Conservation (phyloP, 2,797 vertebrate species). For the Anguilla marmorata region DNA sequence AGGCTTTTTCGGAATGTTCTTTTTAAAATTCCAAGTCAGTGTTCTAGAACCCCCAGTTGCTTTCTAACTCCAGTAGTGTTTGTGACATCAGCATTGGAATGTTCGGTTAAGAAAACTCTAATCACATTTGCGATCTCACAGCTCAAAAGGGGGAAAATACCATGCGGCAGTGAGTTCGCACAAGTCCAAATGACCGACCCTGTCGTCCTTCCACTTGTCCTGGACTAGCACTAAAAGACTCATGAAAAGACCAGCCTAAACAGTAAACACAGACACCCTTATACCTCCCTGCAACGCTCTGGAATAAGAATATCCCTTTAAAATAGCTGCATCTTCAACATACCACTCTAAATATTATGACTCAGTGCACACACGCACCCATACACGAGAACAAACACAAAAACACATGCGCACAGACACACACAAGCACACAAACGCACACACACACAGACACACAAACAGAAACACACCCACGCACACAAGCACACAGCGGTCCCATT, state of each 20-base stretch:
- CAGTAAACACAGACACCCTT: neutral
- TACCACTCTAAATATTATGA: neutral
- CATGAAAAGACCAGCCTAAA: no score
- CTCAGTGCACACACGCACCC: neutral
- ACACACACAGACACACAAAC: neutral
- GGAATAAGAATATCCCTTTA: neutral
- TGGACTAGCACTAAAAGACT: neutral
- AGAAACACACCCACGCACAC: slow-evolving; percentile 20
- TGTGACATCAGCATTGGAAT: neutral
- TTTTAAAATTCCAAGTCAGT: no score
- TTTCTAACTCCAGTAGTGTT: neutral
- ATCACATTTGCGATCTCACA: neutral
- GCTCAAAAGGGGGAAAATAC: neutral
- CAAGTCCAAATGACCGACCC: neutral
- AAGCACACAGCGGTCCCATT: neutral
- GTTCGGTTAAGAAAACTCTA: neutral
- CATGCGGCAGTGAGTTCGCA: neutral
- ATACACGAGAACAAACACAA: neutral
- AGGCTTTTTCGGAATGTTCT: no score
- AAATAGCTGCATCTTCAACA: no score
- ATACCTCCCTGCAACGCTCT: neutral
- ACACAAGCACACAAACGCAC: neutral
- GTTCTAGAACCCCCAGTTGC: neutral
- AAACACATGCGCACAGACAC: no score
- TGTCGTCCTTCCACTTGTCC: neutral